These are phyloP conservation scores for Tragelaphus imberbis DNA, from an alignment of 2,113 vertebrate species.

Conservation along the genomic window DNA sequence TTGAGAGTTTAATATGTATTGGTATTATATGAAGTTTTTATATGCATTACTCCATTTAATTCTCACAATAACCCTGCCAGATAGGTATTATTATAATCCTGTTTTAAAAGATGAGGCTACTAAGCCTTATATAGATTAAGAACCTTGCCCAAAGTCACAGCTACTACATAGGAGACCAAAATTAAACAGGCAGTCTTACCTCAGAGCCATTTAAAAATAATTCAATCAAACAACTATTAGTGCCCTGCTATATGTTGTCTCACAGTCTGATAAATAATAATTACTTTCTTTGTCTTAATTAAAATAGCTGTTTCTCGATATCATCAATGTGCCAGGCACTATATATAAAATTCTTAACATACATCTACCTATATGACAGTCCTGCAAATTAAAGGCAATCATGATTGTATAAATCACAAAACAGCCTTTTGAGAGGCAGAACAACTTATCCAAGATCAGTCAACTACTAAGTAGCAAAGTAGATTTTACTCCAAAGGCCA, in stretches of 20 bases:
- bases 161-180: background rate
- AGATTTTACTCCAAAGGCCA: background rate
- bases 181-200: constrained; percentile 8
- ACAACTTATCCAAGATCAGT: background rate
- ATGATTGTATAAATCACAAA: background rate
- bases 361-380: background rate
- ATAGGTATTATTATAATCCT: background rate
- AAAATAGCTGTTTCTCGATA: background rate
- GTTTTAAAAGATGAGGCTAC: constrained; percentile 11
- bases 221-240: background rate
- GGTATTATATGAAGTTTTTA: constrained; percentile 6
- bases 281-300: constrained; percentile 25
- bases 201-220: constrained; percentile 1
- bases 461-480: constrained; percentile 1
- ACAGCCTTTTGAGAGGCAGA: background rate
- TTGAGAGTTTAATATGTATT: background rate
- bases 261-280: background rate
- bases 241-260: background rate
- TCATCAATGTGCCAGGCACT: background rate
- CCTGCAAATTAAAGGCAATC: constrained; percentile 12
- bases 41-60: background rate
- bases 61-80: background rate
- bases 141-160: background rate
- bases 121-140: constrained; percentile 14
- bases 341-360: background rate